phyloP scores from a whole-genome alignment of 2,797 vertebrate genomes.

The Bradypodion ventrale region DNA sequence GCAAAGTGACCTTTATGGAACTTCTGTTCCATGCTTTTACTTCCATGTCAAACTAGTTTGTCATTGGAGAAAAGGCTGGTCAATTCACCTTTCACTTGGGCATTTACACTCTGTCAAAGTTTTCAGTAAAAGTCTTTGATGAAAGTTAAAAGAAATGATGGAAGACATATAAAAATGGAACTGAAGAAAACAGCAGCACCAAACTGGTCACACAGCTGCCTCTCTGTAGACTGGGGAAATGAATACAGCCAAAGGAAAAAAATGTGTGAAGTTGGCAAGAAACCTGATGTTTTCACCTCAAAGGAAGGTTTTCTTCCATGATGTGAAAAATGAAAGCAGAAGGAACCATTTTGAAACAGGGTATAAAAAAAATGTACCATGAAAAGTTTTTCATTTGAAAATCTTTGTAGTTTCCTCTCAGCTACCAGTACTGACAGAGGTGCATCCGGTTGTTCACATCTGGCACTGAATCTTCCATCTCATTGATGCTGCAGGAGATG shows the following conservation, averaged over 20 bases:
- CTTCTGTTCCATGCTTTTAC: conserved; percentile 8
- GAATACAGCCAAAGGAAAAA: background rate
- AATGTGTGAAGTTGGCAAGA: background rate
- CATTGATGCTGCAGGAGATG: background rate
- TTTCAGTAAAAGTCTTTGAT: conserved; percentile 16
- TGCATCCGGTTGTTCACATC: background rate
- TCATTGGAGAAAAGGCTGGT: conserved; percentile 11
- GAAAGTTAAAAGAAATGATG: conserved; percentile 20
- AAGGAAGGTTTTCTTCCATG: conserved; percentile 21
- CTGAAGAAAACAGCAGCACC: background rate
- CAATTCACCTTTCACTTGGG: conserved; percentile 33
- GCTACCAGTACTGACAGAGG: background rate
- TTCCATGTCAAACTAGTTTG: conserved; percentile 21
- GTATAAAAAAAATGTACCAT: background rate
- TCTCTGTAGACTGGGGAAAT: background rate
- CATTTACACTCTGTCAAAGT: conserved; percentile 5
- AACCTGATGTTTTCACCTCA: background rate
- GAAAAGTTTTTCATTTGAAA: conserved; percentile 18
- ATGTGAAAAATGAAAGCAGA: conserved; percentile 1
- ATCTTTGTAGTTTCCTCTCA: conserved; percentile 11
- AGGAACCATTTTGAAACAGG: background rate
- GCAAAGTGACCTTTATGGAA: conserved; percentile 18
- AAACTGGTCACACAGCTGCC: background rate
- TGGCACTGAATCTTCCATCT: background rate
- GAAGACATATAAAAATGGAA: background rate